phyloP scores from a whole-genome alignment of 2,113 vertebrate genomes.

The Siniperca chuatsi region DNA sequence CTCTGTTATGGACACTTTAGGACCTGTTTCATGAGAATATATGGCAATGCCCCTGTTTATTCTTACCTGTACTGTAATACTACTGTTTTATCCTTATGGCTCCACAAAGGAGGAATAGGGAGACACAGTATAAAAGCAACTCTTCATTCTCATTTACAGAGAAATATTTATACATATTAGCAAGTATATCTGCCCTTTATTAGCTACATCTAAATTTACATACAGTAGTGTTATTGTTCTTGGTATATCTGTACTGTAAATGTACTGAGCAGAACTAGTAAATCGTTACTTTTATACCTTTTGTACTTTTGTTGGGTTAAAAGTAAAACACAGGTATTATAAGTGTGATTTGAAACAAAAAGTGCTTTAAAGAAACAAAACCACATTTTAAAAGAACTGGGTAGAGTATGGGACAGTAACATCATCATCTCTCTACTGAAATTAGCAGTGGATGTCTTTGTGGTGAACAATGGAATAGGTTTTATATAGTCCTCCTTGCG shows the following conservation, averaged over 20 bases:
- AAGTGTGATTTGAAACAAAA: neutral
- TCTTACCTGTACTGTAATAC: neutral
- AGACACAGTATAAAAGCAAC: neutral
- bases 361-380: neutral
- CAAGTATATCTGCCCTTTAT: neutral
- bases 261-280: too few species aligned
- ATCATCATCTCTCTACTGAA: neutral
- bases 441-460: neutral
- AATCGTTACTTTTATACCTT: neutral
- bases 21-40: neutral
- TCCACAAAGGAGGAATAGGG: neutral
- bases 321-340: neutral
- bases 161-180: neutral
- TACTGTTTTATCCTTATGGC: neutral
- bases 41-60: neutral
- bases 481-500: neutral
- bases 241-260: too few species aligned
- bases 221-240: neutral
- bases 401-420: neutral
- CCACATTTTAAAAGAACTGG: neutral
- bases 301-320: neutral
- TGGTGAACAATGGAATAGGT: neutral
- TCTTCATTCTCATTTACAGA: slow-evolving; percentile 1
- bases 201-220: neutral
- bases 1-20: neutral